A percentile compares a stretch with the other conserved stretches of the same genome.
Evolutionary conservation across 2,797 vertebrate species (phyloP).

Genomic region (Decapterus maruadsi): DNA sequence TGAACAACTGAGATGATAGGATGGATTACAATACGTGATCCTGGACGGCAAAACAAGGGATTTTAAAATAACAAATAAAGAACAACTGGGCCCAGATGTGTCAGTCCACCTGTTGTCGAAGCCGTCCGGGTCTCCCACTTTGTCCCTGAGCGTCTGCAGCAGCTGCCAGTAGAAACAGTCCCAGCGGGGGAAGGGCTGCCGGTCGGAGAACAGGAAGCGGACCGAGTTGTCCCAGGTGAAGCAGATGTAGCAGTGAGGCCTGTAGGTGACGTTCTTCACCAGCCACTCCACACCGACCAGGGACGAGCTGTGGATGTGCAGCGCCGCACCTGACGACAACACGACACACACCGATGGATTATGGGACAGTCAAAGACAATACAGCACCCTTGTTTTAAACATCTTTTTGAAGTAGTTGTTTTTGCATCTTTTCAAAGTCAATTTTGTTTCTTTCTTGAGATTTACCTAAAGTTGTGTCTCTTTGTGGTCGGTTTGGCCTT

Average conservation of each 20-base stretch:
- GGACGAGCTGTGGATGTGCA: slow-evolving; percentile 90
- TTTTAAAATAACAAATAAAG: too few species aligned
- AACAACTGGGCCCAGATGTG: too few species aligned
- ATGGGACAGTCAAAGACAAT: too few species aligned
- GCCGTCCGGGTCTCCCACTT: slow-evolving; percentile 69
- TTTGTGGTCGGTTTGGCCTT: too few species aligned
- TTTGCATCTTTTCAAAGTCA: not conserved
- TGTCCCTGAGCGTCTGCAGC: slow-evolving; percentile 83
- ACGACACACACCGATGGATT: not conserved
- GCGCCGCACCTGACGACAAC: slow-evolving; percentile 86
- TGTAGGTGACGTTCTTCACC: slow-evolving; percentile 91
- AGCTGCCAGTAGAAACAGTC: slow-evolving; percentile 89
- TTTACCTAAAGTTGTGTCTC: not conserved
- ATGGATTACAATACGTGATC: too few species aligned
- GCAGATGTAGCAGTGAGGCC: slow-evolving; percentile 92
- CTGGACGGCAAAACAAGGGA: too few species aligned
- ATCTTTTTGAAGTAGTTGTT: too few species aligned
- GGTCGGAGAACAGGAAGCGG: slow-evolving; percentile 88
- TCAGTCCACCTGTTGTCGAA: slow-evolving; percentile 89
- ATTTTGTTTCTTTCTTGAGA: not conserved
- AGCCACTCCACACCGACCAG: slow-evolving; percentile 90
- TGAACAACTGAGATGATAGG: too few species aligned
- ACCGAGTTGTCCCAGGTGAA: slow-evolving; percentile 81
- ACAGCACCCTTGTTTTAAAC: too few species aligned
- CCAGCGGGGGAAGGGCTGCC: slow-evolving; percentile 77